Evolutionary conservation across 2,113 vertebrate genomes (phyloP).

Genomic region (Turdus rufiventris): DNA sequence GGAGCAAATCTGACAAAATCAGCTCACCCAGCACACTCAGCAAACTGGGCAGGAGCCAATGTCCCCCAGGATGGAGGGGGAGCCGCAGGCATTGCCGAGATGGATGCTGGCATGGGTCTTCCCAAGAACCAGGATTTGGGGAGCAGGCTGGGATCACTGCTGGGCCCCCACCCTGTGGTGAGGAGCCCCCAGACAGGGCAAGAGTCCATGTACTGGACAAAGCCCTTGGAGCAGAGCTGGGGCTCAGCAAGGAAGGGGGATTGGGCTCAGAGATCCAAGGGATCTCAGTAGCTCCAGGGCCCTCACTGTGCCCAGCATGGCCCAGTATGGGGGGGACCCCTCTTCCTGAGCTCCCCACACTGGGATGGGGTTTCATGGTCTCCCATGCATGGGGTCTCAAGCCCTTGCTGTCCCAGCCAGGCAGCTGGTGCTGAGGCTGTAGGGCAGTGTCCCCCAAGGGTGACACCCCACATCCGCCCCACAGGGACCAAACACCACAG

Average conservation of each 20-base stretch:
- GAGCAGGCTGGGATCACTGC: background rate
- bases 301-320: background rate
- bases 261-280: background rate
- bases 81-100: fast-evolving
- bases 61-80: background rate
- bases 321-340: background rate
- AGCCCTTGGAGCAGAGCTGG: background rate
- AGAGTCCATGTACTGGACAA: background rate
- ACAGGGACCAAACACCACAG: background rate
- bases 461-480: background rate
- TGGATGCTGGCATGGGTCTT: fast-evolving
- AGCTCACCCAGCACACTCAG: background rate
- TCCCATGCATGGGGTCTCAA: background rate
- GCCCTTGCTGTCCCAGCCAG: background rate
- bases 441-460: background rate
- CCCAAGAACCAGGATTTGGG: background rate
- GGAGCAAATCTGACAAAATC: no score
- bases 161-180: background rate
- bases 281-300: background rate
- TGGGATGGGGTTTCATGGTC: background rate
- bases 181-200: background rate
- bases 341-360: background rate
- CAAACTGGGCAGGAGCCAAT: background rate
- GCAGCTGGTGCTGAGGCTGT: background rate
- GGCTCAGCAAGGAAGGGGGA: background rate